Evolutionary conservation across 2,113 vertebrate species (phyloP).

Genomic region (Crotalus tigris): DNA sequence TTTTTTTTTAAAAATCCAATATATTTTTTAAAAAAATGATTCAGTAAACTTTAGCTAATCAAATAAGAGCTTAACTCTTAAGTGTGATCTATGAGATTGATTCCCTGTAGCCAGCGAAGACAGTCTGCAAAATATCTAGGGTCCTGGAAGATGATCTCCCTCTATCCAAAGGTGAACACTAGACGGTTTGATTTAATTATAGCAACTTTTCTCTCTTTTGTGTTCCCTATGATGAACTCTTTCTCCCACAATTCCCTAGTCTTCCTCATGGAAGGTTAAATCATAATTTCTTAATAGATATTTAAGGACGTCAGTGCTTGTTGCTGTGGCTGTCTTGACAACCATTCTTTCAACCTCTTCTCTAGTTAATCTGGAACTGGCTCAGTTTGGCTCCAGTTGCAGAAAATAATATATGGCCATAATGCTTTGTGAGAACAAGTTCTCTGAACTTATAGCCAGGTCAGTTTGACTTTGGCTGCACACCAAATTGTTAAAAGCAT

Average conservation of each 20-base stretch:
- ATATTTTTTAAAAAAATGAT: neutral
- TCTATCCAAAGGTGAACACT: neutral
- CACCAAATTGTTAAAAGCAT: conserved; percentile 25
- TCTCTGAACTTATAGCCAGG: conserved; percentile 5
- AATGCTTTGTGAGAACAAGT: conserved; percentile 1
- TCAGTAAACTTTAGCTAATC: neutral
- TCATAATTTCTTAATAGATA: neutral
- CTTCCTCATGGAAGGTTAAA: neutral
- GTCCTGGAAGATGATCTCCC: neutral
- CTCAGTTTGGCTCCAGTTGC: neutral
- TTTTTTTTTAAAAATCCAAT: neutral
- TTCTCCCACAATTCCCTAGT: neutral
- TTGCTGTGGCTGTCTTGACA: neutral
- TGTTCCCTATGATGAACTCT: neutral
- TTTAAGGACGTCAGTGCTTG: neutral
- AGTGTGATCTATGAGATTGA: neutral
- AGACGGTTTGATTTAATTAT: neutral
- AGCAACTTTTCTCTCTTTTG: neutral
- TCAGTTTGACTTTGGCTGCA: conserved; percentile 16
- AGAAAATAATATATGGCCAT: neutral
- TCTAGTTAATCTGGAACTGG: conserved; percentile 11
- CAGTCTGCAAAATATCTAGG: neutral
- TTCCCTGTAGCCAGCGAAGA: neutral
- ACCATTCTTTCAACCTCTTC: neutral
- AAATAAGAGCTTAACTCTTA: neutral